Conservation (phyloP, 2,113 vertebrate species). For the Todiramphus saurophagus region DNA sequence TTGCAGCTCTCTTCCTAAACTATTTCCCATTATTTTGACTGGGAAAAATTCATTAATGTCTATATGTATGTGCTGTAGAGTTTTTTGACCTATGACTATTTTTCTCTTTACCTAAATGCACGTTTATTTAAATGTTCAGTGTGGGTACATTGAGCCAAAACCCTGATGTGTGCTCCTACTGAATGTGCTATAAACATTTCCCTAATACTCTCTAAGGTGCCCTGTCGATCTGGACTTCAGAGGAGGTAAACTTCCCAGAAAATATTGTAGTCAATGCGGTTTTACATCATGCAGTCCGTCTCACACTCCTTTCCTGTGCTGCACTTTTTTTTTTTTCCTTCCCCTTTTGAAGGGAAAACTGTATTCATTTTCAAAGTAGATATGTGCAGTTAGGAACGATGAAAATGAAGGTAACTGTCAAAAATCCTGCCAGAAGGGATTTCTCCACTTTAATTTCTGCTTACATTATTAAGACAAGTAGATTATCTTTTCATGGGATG, state of each 20-base stretch:
- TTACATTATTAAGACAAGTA: constrained; percentile 65
- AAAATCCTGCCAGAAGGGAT: constrained; percentile 61
- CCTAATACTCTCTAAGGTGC: constrained; percentile 17
- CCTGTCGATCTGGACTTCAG: constrained; percentile 1
- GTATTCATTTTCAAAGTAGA: constrained; percentile 38
- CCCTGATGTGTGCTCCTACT: not conserved
- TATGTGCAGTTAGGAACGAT: not conserved
- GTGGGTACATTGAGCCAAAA: not conserved
- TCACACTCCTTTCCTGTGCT: not conserved
- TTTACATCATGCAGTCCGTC: constrained; percentile 11
- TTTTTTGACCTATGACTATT: not conserved
- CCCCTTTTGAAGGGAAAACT: constrained; percentile 46
- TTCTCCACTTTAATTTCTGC: constrained; percentile 61
- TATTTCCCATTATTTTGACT: not conserved
- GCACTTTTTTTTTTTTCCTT: not conserved
- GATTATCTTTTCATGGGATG: constrained; percentile 72
- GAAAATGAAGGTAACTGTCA: constrained; percentile 46
- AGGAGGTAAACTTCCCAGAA: constrained; percentile 47
- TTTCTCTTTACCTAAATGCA: not conserved
- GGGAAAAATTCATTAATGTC: not conserved
- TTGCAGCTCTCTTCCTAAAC: not conserved
- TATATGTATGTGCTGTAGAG: not conserved
- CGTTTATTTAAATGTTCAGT: not conserved
- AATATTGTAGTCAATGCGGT: not conserved
- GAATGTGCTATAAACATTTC: constrained; percentile 21